Evolutionary conservation across 2,888 invertebrate genomes (phyloP), one percentile per base, ranked within the genome.

Genomic region (Drosophila affinis): DNA sequence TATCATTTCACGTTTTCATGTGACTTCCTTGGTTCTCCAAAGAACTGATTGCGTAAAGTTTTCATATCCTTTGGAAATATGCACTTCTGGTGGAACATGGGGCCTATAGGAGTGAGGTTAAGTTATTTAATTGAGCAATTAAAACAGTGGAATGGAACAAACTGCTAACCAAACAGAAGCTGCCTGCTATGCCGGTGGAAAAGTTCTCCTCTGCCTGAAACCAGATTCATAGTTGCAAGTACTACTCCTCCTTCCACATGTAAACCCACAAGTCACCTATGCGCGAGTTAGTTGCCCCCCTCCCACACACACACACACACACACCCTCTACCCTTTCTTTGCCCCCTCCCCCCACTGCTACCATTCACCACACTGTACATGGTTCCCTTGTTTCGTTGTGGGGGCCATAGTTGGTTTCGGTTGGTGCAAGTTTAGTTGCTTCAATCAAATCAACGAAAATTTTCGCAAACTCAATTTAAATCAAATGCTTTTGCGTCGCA

Each of bases 361-460:
- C 18, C 18, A 18, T 18, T 52, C 14, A 14, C 48, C 27, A 21
- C 45, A 54, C 21, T 18, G n/a, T 14, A 45, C 21, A 44, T 18
- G 57, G 63, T 44, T 48, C 18, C 18, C 46, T 27, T 64, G 64
- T n/a, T 60, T 53, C 27, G 64, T 55, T 59, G 57, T 45, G 39
- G 39, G 56, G 55, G 60, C 32, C 45, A 39, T 76, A 69, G 81
- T 67, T 81, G 77, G 68, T 29, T 74, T 58, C 44, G 81, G 62
- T 76, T 54, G 85, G 70, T 87, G 87, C 87, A 83, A 83, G 81
- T 85, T 85, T 88, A 81, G 86, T 86, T 88, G 87, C 84, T 88
- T 83, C 88, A 85, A 85, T 88, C 85, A 85, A 85, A 88, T 88
- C 85, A 85, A 85, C 81, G 88, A 84, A 85, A 86, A 79, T 88